phyloP scores from a whole-genome alignment of 2,888 invertebrate genomes.

The Chrysolina americana region DNA sequence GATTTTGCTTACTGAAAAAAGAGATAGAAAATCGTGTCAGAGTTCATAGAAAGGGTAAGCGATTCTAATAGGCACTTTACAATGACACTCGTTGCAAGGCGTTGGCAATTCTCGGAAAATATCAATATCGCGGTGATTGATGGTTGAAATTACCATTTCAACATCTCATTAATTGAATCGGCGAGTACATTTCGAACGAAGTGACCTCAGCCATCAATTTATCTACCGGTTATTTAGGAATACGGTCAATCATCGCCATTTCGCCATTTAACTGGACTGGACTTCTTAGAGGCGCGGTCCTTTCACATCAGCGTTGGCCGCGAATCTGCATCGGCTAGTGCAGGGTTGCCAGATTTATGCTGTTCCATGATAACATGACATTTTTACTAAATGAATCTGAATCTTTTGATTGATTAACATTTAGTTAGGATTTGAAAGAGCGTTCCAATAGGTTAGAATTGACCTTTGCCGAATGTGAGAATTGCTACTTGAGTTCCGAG shows the following conservation, averaged over 20 bases:
- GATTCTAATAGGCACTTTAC: no score
- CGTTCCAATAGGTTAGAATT: no score
- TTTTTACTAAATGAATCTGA: not conserved
- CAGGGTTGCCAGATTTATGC: constrained; percentile 30
- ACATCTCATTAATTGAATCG: constrained; percentile 25
- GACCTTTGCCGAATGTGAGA: no score
- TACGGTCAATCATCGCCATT: constrained; percentile 29
- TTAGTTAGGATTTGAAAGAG: no score
- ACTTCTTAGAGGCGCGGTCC: constrained; percentile 54
- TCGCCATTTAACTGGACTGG: constrained; percentile 23
- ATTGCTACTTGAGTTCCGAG: no score
- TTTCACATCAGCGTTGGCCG: constrained; percentile 55
- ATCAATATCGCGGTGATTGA: constrained; percentile 1
- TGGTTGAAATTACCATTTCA: constrained; percentile 19
- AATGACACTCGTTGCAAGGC: not conserved
- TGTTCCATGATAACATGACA: not conserved
- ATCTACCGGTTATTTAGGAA: constrained; percentile 33
- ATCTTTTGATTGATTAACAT: no score
- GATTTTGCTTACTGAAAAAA: no score
- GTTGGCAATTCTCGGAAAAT: not conserved
- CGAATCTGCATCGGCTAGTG: constrained; percentile 45
- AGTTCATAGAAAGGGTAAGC: no score
- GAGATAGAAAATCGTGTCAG: no score
- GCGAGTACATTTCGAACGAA: constrained; percentile 7
- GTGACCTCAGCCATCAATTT: constrained; percentile 32